These are phyloP conservation scores for Fregetta grallaria DNA, from an alignment of 2,113 vertebrate species.

Conservation along the genomic window DNA sequence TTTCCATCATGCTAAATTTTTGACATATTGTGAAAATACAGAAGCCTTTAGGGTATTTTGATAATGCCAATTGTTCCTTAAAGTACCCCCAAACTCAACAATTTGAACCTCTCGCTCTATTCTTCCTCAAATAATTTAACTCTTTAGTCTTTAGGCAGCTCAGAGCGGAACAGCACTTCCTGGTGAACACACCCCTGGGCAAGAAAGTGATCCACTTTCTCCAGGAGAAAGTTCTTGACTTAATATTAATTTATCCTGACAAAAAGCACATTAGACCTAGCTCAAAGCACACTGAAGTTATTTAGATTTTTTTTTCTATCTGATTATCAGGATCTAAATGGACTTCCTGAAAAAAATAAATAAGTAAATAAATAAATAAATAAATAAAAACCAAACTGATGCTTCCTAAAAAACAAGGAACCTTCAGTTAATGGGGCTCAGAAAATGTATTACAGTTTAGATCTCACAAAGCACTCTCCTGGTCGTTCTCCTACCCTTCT, in stretches of 20 bases:
- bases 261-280: not conserved
- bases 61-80: not conserved
- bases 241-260: not conserved
- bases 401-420: not conserved
- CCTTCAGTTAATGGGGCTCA: not conserved
- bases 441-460: not conserved
- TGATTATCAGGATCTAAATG: not conserved
- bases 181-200: not conserved
- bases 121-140: not conserved
- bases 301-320: not conserved
- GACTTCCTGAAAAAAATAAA: not conserved
- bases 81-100: not conserved
- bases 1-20: not conserved
- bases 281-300: not conserved
- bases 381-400: not conserved
- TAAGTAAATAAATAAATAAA: no score
- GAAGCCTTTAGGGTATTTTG: not conserved
- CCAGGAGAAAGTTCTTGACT: not conserved
- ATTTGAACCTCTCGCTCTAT: not conserved
- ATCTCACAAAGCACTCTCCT: not conserved
- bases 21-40: not conserved
- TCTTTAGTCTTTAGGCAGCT: not conserved
- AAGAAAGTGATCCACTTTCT: not conserved
- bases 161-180: not conserved
- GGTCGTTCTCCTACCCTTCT: not conserved